Evolutionary conservation across 2,888 invertebrate species (phyloP), one percentile per base, ranked within the genome.

Genomic region (Andrena bucephala): DNA sequence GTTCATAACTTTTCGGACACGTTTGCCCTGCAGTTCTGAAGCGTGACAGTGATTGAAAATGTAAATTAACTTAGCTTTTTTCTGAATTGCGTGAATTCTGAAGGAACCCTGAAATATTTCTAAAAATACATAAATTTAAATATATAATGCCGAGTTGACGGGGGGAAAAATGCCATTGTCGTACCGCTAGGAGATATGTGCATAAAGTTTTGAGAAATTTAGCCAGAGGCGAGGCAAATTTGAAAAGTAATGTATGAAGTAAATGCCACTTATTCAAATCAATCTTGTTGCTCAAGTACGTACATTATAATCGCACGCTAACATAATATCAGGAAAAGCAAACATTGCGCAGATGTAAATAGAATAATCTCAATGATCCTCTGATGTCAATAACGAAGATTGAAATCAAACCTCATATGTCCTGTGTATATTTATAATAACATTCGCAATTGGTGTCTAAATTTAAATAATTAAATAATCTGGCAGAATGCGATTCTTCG

Each of bases 371-470:
- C 6, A 59, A 31, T 65, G 24, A 42, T 29, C 48, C 10, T 68
- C 24, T 69, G 63, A 74, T 69, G 66, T 71, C 54, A 74, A 77
- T 29, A 57, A 20, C n/a, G 24, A 69, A 50, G 10, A 66, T 60
- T 36, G 33, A 48, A 59, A 78, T 54, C 42, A 68, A 67, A 69
- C 31, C 10, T n/a, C 6, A n/a, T 27, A 24, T 48, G 33, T 10
- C 5, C 16, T 66, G 16, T 8, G 42, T 52, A 33, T 54, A 29
- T 62, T 33, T 20, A 20, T 29, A 13, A 10, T 42, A 2, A 36
- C 8, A n/a, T 36, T 54, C n/a, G 3, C 24, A 20, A 54, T 68
- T 24, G 3, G 10, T 10, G 10, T 27, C 4, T 5, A 8, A 65
- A 65, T 77, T 57, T 65, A 20, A 72, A 62, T 7, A 16, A 31